Conservation (phyloP, 2,888 invertebrate species). For the Spodoptera littoralis region DNA sequence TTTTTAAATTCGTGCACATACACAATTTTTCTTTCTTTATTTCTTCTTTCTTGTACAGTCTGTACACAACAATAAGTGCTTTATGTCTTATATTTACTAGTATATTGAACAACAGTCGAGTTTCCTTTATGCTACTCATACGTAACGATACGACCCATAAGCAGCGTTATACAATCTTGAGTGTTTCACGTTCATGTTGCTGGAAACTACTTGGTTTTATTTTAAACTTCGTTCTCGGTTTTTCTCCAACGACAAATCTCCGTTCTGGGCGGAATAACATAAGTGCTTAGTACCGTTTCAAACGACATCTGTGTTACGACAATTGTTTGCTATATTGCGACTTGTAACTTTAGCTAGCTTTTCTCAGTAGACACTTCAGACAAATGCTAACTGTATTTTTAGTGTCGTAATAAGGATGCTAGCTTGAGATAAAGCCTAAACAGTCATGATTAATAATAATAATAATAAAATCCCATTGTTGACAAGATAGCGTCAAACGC, state of each 20-base stretch:
- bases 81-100: background rate
- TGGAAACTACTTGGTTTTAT: constrained; percentile 29
- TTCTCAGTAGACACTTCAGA: constrained; percentile 13
- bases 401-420: no score
- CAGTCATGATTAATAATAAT: no score
- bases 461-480: no score
- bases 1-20: no score
- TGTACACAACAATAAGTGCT: no score
- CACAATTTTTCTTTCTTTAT: no score
- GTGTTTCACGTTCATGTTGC: constrained; percentile 35
- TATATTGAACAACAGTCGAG: constrained; percentile 21
- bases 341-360: constrained; percentile 9
- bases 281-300: constrained; percentile 2
- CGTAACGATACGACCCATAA: constrained; percentile 28
- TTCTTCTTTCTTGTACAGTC: no score
- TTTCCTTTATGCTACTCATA: constrained; percentile 4
- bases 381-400: background rate
- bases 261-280: background rate
- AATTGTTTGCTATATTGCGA: background rate
- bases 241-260: constrained; percentile 13
- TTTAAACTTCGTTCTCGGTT: constrained; percentile 23
- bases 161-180: constrained; percentile 27
- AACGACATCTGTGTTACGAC: constrained; percentile 2
- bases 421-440: no score
- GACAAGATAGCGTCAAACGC: no score